Evolutionary conservation across 2,888 invertebrate species (phyloP).

Genomic region (Philonicus albiceps): DNA sequence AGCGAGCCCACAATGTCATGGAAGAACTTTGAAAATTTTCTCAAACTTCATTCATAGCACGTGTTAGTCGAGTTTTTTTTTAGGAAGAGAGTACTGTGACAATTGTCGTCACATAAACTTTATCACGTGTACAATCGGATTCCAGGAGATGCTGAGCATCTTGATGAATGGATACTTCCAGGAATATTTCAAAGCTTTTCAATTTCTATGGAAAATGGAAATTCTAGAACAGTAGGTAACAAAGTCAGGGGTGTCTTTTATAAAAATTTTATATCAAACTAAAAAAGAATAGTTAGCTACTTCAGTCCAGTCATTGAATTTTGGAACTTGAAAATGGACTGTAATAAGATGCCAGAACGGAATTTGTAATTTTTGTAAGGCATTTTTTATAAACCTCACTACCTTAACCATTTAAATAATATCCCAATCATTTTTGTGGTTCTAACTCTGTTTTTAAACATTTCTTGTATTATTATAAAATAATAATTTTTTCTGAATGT

Average conservation of each 20-base stretch:
- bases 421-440: no score
- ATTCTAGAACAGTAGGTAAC: background rate
- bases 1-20: background rate
- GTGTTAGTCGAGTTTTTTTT: background rate
- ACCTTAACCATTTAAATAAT: no score
- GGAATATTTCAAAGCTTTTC: background rate
- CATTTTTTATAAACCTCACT: no score
- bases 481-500: no score
- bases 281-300: no score
- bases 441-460: no score
- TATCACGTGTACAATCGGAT: background rate
- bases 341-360: no score
- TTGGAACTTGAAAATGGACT: no score
- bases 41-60: background rate
- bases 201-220: background rate
- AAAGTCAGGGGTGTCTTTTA: background rate
- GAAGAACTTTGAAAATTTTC: background rate
- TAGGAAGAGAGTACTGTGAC: background rate
- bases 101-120: background rate
- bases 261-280: no score
- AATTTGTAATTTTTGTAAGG: no score
- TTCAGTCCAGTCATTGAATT: no score
- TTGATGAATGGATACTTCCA: background rate
- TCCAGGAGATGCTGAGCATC: background rate
- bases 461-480: no score